Evolutionary conservation across 2,888 invertebrate species (phyloP).

Genomic region (Tetramorium bicarinatum): DNA sequence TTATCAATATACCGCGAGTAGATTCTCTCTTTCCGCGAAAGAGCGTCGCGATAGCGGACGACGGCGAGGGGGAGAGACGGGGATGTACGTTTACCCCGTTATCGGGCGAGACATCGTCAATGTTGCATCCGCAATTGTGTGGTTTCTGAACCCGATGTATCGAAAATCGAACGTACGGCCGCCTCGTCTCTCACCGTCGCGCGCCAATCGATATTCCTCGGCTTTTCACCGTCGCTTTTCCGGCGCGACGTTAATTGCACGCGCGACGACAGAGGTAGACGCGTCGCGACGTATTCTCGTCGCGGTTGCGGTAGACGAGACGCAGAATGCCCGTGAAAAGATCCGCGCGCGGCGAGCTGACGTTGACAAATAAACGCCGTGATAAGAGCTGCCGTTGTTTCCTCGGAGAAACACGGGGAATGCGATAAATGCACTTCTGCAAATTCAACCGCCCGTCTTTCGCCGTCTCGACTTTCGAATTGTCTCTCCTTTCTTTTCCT

Average conservation of each 20-base stretch:
- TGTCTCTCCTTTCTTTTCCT: background rate
- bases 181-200: background rate
- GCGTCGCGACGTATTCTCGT: slow-evolving; percentile 5
- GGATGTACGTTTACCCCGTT: slow-evolving; percentile 26
- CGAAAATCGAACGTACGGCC: slow-evolving; percentile 44
- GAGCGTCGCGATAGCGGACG: background rate
- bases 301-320: background rate
- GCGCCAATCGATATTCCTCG: slow-evolving; percentile 18
- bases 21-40: slow-evolving; percentile 2
- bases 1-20: slow-evolving; percentile 25
- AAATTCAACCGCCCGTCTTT: background rate
- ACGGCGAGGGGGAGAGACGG: background rate
- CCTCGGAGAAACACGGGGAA: background rate
- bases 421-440: background rate
- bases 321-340: slow-evolving; percentile 1
- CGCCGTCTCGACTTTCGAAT: background rate
- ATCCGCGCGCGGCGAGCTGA: background rate
- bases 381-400: slow-evolving; percentile 15
- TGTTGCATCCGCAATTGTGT: slow-evolving; percentile 45
- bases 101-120: slow-evolving; percentile 50
- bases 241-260: slow-evolving; percentile 43
- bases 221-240: slow-evolving; percentile 34
- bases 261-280: background rate
- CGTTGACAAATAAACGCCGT: slow-evolving; percentile 27
- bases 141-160: slow-evolving; percentile 46